These are phyloP conservation scores for Ramphastos sulfuratus DNA, from an alignment of 2,113 vertebrate species.

Conservation along the genomic window DNA sequence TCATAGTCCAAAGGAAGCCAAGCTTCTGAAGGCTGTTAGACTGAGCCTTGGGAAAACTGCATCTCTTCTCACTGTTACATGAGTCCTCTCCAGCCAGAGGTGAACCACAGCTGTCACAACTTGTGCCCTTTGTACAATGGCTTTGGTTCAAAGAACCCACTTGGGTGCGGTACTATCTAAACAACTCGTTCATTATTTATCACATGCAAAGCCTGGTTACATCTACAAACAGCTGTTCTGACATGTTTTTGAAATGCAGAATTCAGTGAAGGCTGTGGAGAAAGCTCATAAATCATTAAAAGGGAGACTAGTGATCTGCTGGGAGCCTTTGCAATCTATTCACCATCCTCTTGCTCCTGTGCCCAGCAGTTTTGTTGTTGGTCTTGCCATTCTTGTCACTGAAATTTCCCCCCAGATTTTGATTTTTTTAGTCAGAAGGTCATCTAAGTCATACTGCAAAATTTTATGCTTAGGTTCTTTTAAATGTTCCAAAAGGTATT, in stretches of 20 bases:
- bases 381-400: not conserved
- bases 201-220: not conserved
- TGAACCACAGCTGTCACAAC: not conserved
- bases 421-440: not conserved
- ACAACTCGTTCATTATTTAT: slow-evolving; percentile 6
- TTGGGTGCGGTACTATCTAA: not conserved
- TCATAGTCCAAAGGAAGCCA: not conserved
- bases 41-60: not conserved
- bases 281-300: not conserved
- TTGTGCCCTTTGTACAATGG: not conserved
- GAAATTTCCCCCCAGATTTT: not conserved
- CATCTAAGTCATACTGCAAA: not conserved
- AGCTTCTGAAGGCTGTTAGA: not conserved
- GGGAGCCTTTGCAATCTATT: not conserved
- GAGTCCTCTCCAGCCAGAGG: not conserved
- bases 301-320: not conserved
- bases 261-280: not conserved
- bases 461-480: not conserved
- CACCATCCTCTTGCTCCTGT: not conserved
- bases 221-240: slow-evolving; percentile 16
- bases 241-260: slow-evolving; percentile 6
- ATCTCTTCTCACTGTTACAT: not conserved
- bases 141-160: not conserved
- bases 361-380: not conserved
- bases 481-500: not conserved